Evolutionary conservation across 1,140 invertebrate genomes (phyloP).

Genomic region (Aethina tumida): DNA sequence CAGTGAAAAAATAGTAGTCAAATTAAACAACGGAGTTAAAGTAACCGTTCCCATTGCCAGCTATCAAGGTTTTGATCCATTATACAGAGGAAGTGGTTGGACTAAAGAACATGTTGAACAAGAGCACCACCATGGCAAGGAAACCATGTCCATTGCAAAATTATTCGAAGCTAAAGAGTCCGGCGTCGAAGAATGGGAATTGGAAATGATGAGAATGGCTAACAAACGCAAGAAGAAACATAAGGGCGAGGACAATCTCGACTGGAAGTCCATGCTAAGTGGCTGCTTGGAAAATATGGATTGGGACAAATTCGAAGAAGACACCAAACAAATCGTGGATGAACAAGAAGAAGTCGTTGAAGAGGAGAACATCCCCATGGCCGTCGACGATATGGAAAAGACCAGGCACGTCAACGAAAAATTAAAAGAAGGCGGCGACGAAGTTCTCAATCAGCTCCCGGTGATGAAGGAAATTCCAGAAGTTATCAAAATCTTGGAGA

Average conservation of each 20-base stretch:
- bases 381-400: conserved; percentile 42
- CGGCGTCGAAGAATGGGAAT: conserved; percentile 47
- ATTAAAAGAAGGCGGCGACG: conserved; percentile 41
- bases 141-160: conserved; percentile 52
- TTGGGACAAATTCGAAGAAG: conserved; percentile 36
- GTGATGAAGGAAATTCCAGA: conserved; percentile 49
- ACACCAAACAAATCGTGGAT: conserved; percentile 35
- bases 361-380: conserved; percentile 36
- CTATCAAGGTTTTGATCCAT: conserved; percentile 45
- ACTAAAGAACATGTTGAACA: conserved; percentile 48
- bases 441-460: conserved; percentile 45
- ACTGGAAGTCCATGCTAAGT: conserved; percentile 30
- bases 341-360: conserved; percentile 28
- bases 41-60: conserved; percentile 58
- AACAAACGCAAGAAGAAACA: conserved; percentile 34
- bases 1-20: conserved; percentile 59
- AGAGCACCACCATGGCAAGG: conserved; percentile 43
- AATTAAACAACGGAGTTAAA: conserved; percentile 56
- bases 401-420: conserved; percentile 46
- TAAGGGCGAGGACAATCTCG: conserved; percentile 34
- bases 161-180: conserved; percentile 69
- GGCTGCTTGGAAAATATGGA: conserved; percentile 32
- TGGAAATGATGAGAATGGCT: conserved; percentile 33
- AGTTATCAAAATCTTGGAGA: conserved; percentile 51
- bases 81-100: conserved; percentile 53